Evolutionary conservation across 2,797 vertebrate genomes (phyloP).

Genomic region (Pangasius macronema): DNA sequence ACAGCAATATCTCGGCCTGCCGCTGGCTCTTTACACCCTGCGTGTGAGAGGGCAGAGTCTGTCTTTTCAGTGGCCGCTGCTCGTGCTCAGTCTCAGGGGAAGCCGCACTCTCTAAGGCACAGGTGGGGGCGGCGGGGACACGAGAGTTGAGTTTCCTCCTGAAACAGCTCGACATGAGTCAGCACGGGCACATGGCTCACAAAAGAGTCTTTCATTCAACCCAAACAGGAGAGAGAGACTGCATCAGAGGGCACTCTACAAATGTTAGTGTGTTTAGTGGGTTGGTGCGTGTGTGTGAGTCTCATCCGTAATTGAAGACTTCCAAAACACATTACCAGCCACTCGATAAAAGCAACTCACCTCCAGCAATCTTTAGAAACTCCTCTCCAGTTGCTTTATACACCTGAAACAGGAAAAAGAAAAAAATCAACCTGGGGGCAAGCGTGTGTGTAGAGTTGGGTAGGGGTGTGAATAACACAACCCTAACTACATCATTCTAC

Average conservation of each 20-base stretch:
- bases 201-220: conserved; percentile 77
- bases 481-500: not conserved
- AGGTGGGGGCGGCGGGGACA: conserved; percentile 59
- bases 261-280: conserved; percentile 12
- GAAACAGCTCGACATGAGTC: conserved; percentile 64
- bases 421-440: not conserved
- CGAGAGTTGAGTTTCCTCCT: conserved; percentile 70
- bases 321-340: conserved; percentile 51
- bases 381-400: conserved; percentile 98
- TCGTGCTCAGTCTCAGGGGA: conserved; percentile 65
- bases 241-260: conserved; percentile 30
- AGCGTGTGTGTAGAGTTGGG: not conserved
- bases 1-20: conserved; percentile 33
- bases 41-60: conserved; percentile 62
- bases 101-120: conserved; percentile 49
- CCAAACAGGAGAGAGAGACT: conserved; percentile 57
- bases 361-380: conserved; percentile 97
- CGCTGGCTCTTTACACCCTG: conserved; percentile 74
- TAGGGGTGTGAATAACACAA: not conserved
- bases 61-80: conserved; percentile 65
- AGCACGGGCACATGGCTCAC: conserved; percentile 63
- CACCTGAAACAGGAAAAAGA: conserved; percentile 74
- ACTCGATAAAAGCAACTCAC: conserved; percentile 75
- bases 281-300: not conserved
- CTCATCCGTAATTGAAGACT: conserved; percentile 56